Evolutionary conservation across 2,113 vertebrate genomes (phyloP), one percentile per base, ranked within the genome.

Genomic region (Eublepharis macularius): DNA sequence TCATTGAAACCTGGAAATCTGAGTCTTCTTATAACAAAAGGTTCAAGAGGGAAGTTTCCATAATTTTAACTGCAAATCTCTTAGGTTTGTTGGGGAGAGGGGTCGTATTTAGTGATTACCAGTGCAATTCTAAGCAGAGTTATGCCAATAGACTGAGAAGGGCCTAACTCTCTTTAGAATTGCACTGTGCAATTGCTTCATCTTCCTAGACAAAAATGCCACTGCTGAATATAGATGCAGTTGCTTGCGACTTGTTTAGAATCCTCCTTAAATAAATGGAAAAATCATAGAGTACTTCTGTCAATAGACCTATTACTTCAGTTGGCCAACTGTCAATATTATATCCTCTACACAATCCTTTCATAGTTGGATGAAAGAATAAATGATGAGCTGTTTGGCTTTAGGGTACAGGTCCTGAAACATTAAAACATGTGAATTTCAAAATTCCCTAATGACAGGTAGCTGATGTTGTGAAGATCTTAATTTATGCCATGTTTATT

Each of bases 341-440:
- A 93, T 87, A 94, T 94, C 95, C 84, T 76, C 85, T 91, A 92
- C 92, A 92, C 79, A 94, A 94, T 95, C 90, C 91, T 95, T 93
- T 91, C 88, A 92, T 87, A 94, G 94, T 73, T 93, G 92, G 95
- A 93, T 88, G 92, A 92, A 94, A 93, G 89, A 93, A 69, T 94
- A 88, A 87, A 95, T 95, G 94, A 91, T 96, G 96, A 96, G 95
- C 94, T 93, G 91, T 88, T 96, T 96, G 96, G 95, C 95, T 97
- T 97, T 94, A 92, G 91, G 87, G 94, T 93, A 97, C 78, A 94
- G 29, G 84, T 92, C 89, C 94, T 90, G 84, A 85, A 93, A 95
- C 96, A 93, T 24, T 95, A 95, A 86, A 96, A 88, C 95, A 95
- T 92, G 95, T 92, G 95, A 88, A 89, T 88, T 94, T 96, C 76